These are phyloP conservation scores for Botia kubotai DNA, from an alignment of 2,797 vertebrate genomes.

Conservation along the genomic window DNA sequence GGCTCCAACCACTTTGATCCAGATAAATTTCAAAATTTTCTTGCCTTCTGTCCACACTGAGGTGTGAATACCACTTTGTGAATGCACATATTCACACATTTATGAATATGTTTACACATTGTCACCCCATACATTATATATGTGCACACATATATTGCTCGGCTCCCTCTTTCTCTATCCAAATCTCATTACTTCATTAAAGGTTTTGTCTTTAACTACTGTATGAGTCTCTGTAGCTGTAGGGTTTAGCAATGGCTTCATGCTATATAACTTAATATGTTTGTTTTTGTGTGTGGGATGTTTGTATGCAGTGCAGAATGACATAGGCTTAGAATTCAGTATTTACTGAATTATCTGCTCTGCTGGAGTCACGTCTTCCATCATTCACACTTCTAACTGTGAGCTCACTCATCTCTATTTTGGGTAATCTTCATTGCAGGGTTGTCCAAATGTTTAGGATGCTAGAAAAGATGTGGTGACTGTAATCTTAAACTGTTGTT, in stretches of 20 bases:
- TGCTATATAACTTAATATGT: conserved; percentile 26
- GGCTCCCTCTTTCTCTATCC: neutral
- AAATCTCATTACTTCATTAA: neutral
- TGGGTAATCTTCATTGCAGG: conserved; percentile 29
- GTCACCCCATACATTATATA: neutral
- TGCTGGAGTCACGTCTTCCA: conserved; percentile 45
- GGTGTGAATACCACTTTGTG: neutral
- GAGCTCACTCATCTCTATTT: conserved; percentile 28
- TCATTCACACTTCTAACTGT: conserved; percentile 47
- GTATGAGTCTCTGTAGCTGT: conserved; percentile 9
- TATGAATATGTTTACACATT: conserved; percentile 1
- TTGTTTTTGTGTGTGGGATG: conserved; percentile 47
- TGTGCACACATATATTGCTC: conserved; percentile 1
- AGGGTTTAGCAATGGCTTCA: neutral
- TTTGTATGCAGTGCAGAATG: conserved; percentile 35
- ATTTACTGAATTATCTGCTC: conserved; percentile 42
- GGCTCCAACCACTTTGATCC: no score
- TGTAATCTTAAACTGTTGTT: conserved; percentile 25
- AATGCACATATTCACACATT: neutral
- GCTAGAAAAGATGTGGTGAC: conserved; percentile 9
- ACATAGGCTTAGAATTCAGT: conserved; percentile 28
- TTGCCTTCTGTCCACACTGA: neutral
- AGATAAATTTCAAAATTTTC: no score
- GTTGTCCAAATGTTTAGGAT: conserved; percentile 32
- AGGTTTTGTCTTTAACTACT: neutral